A percentile compares a stretch with the other conserved stretches of the same genome.
phyloP scores from a whole-genome alignment of 1,140 invertebrate species.

The Calephelis nemesis region DNA sequence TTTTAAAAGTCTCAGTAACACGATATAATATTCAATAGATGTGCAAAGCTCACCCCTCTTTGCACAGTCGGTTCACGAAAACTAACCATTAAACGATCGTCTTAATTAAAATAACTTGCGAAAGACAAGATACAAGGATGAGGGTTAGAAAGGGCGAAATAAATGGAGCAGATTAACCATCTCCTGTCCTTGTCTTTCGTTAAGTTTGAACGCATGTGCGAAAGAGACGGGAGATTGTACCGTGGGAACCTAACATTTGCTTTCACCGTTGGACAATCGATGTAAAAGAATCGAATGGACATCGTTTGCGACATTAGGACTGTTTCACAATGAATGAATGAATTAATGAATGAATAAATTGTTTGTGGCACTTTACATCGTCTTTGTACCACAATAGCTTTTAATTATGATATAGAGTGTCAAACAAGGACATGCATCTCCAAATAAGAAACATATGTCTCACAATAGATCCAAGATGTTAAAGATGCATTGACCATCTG shows the following conservation, averaged over 20 bases:
- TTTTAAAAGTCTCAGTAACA: too few relatives aligned
- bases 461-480: too few relatives aligned
- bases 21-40: not conserved
- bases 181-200: constrained; percentile 32
- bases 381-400: too few relatives aligned
- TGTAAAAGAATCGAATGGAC: constrained; percentile 29
- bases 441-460: too few relatives aligned
- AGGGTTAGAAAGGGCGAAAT: constrained; percentile 35
- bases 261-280: constrained; percentile 30
- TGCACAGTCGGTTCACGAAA: not conserved
- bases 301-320: constrained; percentile 14
- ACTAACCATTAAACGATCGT: constrained; percentile 19
- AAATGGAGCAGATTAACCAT: constrained; percentile 40
- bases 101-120: constrained; percentile 16
- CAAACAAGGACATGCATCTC: too few relatives aligned
- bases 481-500: too few relatives aligned
- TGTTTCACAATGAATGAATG: not conserved
- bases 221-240: constrained; percentile 28
- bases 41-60: not conserved
- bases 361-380: not conserved
- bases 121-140: constrained; percentile 30
- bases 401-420: too few relatives aligned
- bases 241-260: constrained; percentile 45
- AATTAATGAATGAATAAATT: constrained; percentile 1
- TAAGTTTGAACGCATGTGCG: not conserved